These are phyloP conservation scores for Neomonachus schauinslandi DNA, from an alignment of 2,113 vertebrate genomes.

Conservation along the genomic window DNA sequence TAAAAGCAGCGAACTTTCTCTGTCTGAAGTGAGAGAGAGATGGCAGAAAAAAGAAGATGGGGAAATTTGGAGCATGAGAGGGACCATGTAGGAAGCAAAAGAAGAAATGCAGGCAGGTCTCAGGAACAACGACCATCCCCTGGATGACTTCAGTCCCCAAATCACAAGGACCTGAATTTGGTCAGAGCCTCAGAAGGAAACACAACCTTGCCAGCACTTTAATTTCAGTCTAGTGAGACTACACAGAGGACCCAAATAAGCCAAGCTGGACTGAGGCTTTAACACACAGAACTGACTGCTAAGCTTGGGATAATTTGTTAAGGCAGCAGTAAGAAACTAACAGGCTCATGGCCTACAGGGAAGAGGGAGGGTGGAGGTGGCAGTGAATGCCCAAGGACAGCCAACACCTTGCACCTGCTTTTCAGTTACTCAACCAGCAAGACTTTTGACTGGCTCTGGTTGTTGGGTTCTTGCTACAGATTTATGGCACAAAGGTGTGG, in stretches of 20 bases:
- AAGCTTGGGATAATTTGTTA: not conserved
- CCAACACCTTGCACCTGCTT: not conserved
- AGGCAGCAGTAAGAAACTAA: not conserved
- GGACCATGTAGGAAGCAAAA: not conserved
- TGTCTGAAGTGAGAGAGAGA: not conserved
- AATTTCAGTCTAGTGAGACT: conserved; percentile 37
- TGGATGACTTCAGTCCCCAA: not conserved
- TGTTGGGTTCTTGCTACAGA: not conserved
- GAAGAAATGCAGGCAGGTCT: not conserved
- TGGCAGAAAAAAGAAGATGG: not conserved
- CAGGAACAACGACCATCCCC: not conserved
- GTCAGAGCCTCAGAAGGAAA: not conserved
- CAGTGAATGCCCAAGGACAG: not conserved
- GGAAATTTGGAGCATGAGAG: not conserved
- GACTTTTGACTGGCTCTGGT: not conserved
- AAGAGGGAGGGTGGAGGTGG: not conserved
- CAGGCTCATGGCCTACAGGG: not conserved
- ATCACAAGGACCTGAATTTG: not conserved
- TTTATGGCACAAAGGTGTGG: not conserved
- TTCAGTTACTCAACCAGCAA: not conserved
- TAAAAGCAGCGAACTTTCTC: conserved; percentile 6
- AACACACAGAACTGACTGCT: not conserved
- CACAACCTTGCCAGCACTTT: not conserved
- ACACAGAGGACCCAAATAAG: not conserved
- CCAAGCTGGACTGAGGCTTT: not conserved